phyloP scores from a whole-genome alignment of 2,113 vertebrate genomes.

The Isichthys henryi region DNA sequence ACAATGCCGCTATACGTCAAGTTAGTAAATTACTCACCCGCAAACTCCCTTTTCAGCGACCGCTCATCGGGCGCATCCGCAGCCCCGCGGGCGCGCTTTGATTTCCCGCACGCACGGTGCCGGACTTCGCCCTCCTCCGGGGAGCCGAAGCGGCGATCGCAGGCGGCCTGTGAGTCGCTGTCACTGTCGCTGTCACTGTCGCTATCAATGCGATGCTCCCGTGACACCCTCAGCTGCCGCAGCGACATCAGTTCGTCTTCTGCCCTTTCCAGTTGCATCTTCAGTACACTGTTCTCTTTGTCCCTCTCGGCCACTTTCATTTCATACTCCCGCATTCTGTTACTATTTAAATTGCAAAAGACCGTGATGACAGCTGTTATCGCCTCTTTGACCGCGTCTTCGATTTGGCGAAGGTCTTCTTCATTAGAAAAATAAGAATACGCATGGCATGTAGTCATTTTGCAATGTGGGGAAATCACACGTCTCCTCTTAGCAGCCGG shows the following conservation, averaged over 20 bases:
- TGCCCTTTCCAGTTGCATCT: not conserved
- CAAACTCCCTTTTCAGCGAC: not conserved
- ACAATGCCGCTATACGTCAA: not conserved
- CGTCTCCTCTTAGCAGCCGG: not conserved
- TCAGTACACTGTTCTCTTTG: conserved; percentile 27
- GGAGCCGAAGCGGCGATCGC: not conserved
- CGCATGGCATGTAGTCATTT: conserved; percentile 1
- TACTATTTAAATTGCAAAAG: conserved; percentile 17
- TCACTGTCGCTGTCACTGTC: not conserved
- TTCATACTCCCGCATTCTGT: conserved; percentile 22
- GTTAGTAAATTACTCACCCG: conserved; percentile 1
- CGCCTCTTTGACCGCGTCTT: conserved; percentile 27
- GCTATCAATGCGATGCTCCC: not conserved
- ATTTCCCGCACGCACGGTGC: not conserved
- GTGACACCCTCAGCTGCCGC: not conserved
- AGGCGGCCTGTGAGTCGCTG: not conserved
- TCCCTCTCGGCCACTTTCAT: conserved; percentile 27
- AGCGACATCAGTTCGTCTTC: not conserved
- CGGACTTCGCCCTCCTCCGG: not conserved
- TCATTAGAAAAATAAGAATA: conserved; percentile 3
- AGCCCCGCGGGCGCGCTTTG: not conserved
- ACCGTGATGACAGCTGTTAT: conserved; percentile 26
- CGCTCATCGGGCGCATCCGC: not conserved
- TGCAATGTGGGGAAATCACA: not conserved
- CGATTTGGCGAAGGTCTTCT: conserved; percentile 22